Evolutionary conservation across 2,888 invertebrate genomes (phyloP).

Genomic region (Stramonita haemastoma): DNA sequence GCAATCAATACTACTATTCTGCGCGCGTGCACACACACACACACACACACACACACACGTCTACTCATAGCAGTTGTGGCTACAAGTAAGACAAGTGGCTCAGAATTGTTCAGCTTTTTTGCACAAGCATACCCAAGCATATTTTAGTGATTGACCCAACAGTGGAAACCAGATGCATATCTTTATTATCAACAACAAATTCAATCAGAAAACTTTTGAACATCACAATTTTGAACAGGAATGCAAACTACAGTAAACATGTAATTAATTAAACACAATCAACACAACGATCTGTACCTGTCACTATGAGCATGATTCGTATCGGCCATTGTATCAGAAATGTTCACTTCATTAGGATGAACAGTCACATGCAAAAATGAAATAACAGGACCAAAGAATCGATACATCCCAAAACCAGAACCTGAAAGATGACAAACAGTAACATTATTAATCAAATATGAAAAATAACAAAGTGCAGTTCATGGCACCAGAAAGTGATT

Average conservation of each 20-base stretch:
- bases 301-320: neutral
- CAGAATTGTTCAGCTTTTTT: no score
- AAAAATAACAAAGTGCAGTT: neutral
- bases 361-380: no score
- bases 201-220: neutral
- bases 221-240: conserved; percentile 12
- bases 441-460: neutral
- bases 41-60: no score
- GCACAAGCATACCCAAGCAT: no score
- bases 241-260: neutral
- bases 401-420: neutral
- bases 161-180: neutral
- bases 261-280: conserved; percentile 1
- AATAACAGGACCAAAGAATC: neutral
- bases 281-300: neutral
- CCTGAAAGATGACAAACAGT: neutral
- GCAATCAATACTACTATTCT: no score
- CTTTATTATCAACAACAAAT: conserved; percentile 10
- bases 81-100: no score
- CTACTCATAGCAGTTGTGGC: no score
- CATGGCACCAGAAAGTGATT: neutral
- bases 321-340: no score
- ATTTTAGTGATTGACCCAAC: no score
- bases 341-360: no score
- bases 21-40: no score